These are phyloP conservation scores for Triplophysa bombifrons DNA, from an alignment of 2,797 vertebrate species.

Conservation along the genomic window DNA sequence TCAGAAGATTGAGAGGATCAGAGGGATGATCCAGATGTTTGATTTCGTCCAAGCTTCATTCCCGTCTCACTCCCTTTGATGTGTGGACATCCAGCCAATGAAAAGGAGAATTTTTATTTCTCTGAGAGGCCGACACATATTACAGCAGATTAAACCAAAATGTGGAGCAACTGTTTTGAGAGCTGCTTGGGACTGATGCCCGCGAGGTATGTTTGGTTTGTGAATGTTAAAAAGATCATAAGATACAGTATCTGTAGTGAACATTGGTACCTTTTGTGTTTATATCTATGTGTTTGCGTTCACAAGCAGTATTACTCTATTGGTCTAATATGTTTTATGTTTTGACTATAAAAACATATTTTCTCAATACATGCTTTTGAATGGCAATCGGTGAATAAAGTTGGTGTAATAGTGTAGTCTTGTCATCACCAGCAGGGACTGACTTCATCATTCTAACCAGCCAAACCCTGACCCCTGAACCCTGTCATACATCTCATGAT, in stretches of 20 bases:
- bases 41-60: conserved; percentile 32
- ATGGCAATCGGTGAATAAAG: not conserved
- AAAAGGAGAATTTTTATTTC: conserved; percentile 16
- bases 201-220: conserved; percentile 20
- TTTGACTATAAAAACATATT: not conserved
- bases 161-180: conserved; percentile 38
- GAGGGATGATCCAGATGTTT: conserved; percentile 49
- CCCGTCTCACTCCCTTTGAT: conserved; percentile 14
- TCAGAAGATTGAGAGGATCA: conserved; percentile 48
- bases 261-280: not conserved
- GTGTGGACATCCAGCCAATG: conserved; percentile 1
- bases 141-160: not conserved
- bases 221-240: not conserved
- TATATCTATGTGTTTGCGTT: not conserved
- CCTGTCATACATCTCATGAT: not conserved
- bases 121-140: not conserved
- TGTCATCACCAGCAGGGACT: not conserved
- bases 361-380: not conserved
- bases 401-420: not conserved
- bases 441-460: not conserved
- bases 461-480: not conserved
- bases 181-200: conserved; percentile 29
- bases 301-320: not conserved
- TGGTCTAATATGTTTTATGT: not conserved
- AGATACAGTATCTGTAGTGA: not conserved